These are phyloP conservation scores for Hypomecis atomaria DNA, from an alignment of 2,888 invertebrate species.

Conservation along the genomic window DNA sequence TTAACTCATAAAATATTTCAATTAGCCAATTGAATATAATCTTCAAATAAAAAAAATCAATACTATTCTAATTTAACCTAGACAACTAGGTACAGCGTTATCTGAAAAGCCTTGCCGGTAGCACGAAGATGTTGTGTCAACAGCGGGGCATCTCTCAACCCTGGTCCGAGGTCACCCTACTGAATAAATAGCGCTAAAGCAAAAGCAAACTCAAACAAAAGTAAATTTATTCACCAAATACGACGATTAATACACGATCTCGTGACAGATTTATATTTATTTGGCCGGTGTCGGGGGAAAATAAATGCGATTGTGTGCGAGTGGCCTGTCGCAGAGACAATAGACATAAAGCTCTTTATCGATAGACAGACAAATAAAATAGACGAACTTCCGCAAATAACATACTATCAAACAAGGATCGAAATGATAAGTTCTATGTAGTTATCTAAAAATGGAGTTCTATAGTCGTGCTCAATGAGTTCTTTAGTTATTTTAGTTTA, in stretches of 20 bases:
- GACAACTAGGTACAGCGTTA: neutral
- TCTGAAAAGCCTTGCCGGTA: constrained; percentile 33
- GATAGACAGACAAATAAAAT: neutral
- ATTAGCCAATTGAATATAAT: too few relatives aligned
- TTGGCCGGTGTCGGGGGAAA: constrained; percentile 24
- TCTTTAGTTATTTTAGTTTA: too few relatives aligned
- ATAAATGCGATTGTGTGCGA: constrained; percentile 8
- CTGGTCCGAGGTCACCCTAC: constrained; percentile 75
- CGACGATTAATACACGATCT: constrained; percentile 81
- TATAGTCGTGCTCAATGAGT: too few relatives aligned
- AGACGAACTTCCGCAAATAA: neutral
- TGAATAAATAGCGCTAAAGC: constrained; percentile 79
- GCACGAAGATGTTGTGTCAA: constrained; percentile 80
- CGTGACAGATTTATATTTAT: constrained; percentile 76
- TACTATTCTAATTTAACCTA: too few relatives aligned
- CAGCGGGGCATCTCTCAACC: constrained; percentile 69
- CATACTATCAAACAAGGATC: neutral
- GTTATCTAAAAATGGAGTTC: too few relatives aligned
- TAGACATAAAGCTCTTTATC: constrained; percentile 56
- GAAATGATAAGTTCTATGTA: neutral
- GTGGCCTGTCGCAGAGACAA: constrained; percentile 39
- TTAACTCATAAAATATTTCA: too few relatives aligned
- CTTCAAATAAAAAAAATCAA: too few relatives aligned
- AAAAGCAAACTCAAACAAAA: constrained; percentile 82
- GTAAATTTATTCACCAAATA: constrained; percentile 83